Conservation (phyloP, 1,140 invertebrate species). For the Asbolus verrucosus region DNA sequence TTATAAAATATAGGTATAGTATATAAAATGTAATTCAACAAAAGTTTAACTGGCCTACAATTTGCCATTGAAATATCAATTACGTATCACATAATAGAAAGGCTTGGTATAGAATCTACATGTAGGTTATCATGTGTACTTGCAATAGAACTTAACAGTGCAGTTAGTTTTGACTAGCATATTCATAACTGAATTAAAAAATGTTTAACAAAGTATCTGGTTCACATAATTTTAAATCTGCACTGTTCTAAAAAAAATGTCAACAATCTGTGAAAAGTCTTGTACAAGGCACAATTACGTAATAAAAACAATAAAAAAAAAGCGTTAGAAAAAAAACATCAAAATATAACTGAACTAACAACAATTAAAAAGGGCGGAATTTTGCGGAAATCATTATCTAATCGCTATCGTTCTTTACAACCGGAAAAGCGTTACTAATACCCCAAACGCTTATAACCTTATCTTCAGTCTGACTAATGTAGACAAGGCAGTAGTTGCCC, state of each 20-base stretch:
- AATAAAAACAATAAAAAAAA: conserved; percentile 15
- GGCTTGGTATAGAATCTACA: neutral
- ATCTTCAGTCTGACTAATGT: conserved; percentile 77
- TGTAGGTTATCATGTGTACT: conserved; percentile 1
- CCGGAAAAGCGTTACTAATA: conserved; percentile 62
- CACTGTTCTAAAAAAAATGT: too few species aligned
- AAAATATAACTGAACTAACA: conserved; percentile 28
- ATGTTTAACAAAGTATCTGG: too few species aligned
- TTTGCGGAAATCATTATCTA: conserved; percentile 42
- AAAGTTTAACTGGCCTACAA: neutral
- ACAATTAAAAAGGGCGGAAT: conserved; percentile 22
- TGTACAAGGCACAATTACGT: conserved; percentile 28
- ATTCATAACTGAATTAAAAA: neutral
- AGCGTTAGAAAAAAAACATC: conserved; percentile 16
- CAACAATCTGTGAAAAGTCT: neutral
- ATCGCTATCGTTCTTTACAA: conserved; percentile 58
- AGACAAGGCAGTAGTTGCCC: conserved; percentile 79
- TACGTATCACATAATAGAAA: conserved; percentile 29
- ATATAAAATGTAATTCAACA: conserved; percentile 8
- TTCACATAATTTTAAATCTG: too few species aligned
- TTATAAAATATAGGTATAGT: neutral
- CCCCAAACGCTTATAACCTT: conserved; percentile 72
- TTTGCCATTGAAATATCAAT: neutral
- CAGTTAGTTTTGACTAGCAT: conserved; percentile 3
- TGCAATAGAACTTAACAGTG: too few species aligned